Conservation (phyloP, 1,140 invertebrate genomes). For the Drosophila jambulina region DNA sequence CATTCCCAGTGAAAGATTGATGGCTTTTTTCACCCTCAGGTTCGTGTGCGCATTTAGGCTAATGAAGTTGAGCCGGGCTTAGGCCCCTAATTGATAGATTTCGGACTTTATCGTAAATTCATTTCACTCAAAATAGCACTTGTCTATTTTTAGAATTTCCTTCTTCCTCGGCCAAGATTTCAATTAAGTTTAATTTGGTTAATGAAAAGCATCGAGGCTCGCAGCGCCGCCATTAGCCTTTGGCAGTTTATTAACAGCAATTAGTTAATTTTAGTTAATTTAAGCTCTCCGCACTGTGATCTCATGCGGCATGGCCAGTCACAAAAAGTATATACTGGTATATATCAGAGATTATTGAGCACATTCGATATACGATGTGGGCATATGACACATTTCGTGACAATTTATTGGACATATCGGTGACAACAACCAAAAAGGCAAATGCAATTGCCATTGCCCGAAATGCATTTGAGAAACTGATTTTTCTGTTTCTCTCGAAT, state of each 20-base stretch:
- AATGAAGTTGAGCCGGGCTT: conserved; percentile 26
- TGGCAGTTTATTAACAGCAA: conserved; percentile 65
- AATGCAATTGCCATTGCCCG: conserved; percentile 60
- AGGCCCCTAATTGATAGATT: conserved; percentile 34
- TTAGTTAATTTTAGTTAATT: conserved; percentile 72
- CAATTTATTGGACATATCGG: conserved; percentile 78
- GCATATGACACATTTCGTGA: conserved; percentile 60
- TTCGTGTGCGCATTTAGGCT: conserved; percentile 8
- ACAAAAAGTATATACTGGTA: conserved; percentile 11
- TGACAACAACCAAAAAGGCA: conserved; percentile 70
- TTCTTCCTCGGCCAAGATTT: conserved; percentile 45
- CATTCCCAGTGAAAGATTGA: conserved; percentile 30
- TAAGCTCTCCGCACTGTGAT: conserved; percentile 44
- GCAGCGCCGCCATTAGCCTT: conserved; percentile 36
- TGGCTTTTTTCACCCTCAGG: conserved; percentile 4
- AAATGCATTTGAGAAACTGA: conserved; percentile 47
- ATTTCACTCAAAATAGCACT: conserved; percentile 1
- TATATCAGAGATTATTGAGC: not conserved
- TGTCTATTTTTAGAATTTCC: conserved; percentile 4
- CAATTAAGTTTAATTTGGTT: conserved; percentile 65
- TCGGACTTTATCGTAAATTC: not conserved
- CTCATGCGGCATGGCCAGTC: conserved; percentile 35
- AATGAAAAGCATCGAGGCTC: conserved; percentile 50
- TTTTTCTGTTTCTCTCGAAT: conserved; percentile 10
- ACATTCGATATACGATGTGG: conserved; percentile 28